Percentiles rank a stretch among this genome's conserved stretches.
phyloP scores from a whole-genome alignment of 2,797 vertebrate species.

The Potorous gilbertii region DNA sequence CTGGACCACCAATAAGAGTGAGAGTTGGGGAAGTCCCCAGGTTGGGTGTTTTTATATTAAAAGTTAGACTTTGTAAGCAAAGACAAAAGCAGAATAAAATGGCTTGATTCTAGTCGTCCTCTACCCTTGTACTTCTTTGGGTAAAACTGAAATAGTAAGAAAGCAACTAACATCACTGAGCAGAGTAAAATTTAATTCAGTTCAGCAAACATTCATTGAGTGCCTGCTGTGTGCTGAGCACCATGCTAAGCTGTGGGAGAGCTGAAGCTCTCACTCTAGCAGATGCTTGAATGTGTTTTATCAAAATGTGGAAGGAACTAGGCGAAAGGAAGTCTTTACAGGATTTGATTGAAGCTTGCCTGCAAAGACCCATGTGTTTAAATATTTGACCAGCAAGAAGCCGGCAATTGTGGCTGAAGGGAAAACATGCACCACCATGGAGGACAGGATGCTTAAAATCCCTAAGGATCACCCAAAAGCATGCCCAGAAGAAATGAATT shows the following conservation, averaged over 20 bases:
- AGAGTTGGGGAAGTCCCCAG: background rate
- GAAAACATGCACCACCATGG: slow-evolving; percentile 12
- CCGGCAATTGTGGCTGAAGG: background rate
- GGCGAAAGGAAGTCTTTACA: background rate
- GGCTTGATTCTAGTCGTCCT: background rate
- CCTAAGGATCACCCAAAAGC: background rate
- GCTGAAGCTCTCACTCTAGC: background rate
- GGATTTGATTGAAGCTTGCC: background rate
- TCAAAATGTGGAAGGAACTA: background rate
- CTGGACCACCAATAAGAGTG: background rate
- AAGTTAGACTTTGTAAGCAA: slow-evolving; percentile 53
- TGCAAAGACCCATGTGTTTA: slow-evolving; percentile 6
- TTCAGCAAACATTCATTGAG: background rate
- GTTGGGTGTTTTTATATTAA: slow-evolving; percentile 18
- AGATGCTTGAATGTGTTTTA: background rate
- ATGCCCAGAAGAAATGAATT: background rate
- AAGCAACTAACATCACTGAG: slow-evolving; percentile 51
- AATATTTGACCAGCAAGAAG: slow-evolving; percentile 5
- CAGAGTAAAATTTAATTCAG: background rate
- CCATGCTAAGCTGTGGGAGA: background rate
- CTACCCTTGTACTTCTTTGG: background rate
- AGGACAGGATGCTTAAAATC: background rate
- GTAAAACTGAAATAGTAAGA: slow-evolving; percentile 27
- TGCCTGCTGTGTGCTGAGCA: background rate
- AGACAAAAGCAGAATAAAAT: slow-evolving; percentile 28